Evolutionary conservation across 2,797 vertebrate species (phyloP), one percentile per base, ranked within the genome.

Genomic region (Sparus aurata): DNA sequence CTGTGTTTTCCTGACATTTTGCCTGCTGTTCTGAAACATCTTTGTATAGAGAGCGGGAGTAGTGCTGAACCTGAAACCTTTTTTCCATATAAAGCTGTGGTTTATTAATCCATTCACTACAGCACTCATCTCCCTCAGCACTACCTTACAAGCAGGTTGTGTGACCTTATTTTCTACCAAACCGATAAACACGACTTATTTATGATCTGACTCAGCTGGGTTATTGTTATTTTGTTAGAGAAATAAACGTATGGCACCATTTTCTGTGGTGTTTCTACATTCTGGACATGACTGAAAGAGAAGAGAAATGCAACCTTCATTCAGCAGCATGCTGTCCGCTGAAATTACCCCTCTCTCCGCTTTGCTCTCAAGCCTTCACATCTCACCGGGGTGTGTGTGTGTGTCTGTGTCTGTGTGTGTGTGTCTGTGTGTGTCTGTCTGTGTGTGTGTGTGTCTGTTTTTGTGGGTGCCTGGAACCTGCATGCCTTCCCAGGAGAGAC

Each of bases 231-330:
- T 84, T 77, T 69, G 53, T 76, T 67, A 46, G 49, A 53, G 49
- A 71, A 87, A 84, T 82, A 77, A 82, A 88, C 57, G 38, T 55
- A 18, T 69, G 57, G 61, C 69, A 69, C 61, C 75, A 66, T 72
- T 81, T 82, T 70, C 70, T 59, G 64, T 52, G 52, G 64, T 27
- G 38, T 85, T 90, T 85, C 81, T 85, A 83, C 87, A 86, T 92
- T 91, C 85, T 61, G 85, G 79, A 80, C 78, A 83, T 78, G 73
- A 52, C 64, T 80, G 75, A 86, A 81, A 85, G 73, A 85, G 83
- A 77, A 70, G 83, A 86, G 65, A 88, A 89, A 79, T 79, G 70
- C 89, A 89, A 87, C 91, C 79, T 91, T 80, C 85, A 73, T 69
- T 85, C 85, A 52, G 80, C 69, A 0, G 59, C 90, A 83, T 81